These are phyloP conservation scores for Siniperca obscura DNA, from an alignment of 2,797 vertebrate species.

Conservation along the genomic window DNA sequence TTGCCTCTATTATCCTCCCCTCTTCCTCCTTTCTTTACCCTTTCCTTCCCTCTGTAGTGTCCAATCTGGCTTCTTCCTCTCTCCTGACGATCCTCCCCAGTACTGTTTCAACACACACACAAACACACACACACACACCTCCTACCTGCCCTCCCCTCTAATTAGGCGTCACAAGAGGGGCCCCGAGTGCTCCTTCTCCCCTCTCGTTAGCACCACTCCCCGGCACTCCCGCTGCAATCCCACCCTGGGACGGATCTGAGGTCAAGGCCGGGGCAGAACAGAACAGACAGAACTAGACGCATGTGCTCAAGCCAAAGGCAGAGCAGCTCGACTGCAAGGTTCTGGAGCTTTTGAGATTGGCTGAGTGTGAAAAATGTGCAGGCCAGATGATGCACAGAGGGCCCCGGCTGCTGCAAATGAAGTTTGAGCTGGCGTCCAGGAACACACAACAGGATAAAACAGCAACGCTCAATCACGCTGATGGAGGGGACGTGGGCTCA, in stretches of 20 bases:
- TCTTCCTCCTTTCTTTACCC: constrained; percentile 16
- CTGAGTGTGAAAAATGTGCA: constrained; percentile 75
- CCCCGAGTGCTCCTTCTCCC: constrained; percentile 57
- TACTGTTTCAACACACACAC: constrained; percentile 41
- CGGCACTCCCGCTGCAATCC: constrained; percentile 59
- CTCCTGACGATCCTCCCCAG: constrained; percentile 42
- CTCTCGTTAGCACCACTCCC: constrained; percentile 71
- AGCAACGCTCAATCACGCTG: constrained; percentile 71
- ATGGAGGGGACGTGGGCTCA: constrained; percentile 54
- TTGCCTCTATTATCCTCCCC: constrained; percentile 15
- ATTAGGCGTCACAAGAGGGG: constrained; percentile 67
- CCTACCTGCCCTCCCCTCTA: constrained; percentile 74
- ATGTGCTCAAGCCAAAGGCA: constrained; percentile 37
- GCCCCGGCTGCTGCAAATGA: constrained; percentile 59
- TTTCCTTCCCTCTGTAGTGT: constrained; percentile 26
- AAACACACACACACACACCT: constrained; percentile 40
- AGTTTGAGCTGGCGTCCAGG: constrained; percentile 66
- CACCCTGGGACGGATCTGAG: constrained; percentile 61
- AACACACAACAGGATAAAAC: constrained; percentile 79
- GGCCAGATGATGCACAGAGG: constrained; percentile 76
- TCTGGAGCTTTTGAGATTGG: constrained; percentile 49
- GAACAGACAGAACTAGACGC: constrained; percentile 52
- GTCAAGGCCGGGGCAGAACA: constrained; percentile 71
- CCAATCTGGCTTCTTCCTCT: constrained; percentile 36
- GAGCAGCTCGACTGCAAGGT: constrained; percentile 36